Conservation (phyloP, 2,113 vertebrate genomes). For the Thymallus thymallus region DNA sequence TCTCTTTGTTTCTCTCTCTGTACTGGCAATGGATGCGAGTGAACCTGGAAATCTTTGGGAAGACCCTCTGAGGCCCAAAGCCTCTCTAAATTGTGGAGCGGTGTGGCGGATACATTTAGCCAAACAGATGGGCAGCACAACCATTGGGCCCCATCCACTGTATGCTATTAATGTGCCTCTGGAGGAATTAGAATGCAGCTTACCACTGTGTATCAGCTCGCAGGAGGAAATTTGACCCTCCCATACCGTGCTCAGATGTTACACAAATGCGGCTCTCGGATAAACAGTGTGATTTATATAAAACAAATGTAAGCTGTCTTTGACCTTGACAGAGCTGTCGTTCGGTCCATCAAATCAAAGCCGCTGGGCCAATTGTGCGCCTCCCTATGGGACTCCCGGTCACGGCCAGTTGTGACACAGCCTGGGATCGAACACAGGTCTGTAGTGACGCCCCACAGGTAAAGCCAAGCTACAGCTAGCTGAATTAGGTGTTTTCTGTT, state of each 20-base stretch:
- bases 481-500: too few relatives aligned
- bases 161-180: constrained; percentile 34
- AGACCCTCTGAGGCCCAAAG: constrained; percentile 1
- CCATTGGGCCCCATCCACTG: constrained; percentile 14
- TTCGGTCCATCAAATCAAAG: constrained; percentile 34
- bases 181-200: constrained; percentile 36
- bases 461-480: too few relatives aligned
- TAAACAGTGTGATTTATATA: constrained; percentile 18
- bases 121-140: constrained; percentile 12
- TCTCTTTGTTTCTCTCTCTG: constrained; percentile 2
- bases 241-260: constrained; percentile 35
- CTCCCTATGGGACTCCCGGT: too few relatives aligned
- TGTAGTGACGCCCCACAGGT: too few relatives aligned
- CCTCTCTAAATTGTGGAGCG: constrained; percentile 6
- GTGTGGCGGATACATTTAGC: constrained; percentile 11
- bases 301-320: background rate
- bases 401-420: too few relatives aligned
- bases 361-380: too few relatives aligned
- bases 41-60: background rate
- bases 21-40: constrained; percentile 3
- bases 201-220: constrained; percentile 20
- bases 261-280: constrained; percentile 25
- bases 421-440: too few relatives aligned
- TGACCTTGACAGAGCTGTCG: constrained; percentile 34
- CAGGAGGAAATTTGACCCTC: constrained; percentile 31